Base-by-base conservation (phyloP, 2,888 invertebrate species). In the Polydrusus tereticollis region DNA sequence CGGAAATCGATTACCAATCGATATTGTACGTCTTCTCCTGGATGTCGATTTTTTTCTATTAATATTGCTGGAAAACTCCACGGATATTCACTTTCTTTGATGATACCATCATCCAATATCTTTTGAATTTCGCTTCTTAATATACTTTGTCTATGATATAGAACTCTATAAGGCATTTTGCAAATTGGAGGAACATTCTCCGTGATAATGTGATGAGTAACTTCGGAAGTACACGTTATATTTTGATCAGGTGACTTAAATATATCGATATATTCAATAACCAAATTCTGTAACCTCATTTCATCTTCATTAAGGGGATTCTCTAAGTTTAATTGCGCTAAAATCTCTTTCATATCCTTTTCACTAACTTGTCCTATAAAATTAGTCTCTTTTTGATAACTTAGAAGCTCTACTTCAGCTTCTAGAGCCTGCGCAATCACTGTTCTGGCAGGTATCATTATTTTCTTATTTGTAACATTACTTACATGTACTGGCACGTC, bases 31-130 rank as follows among this genome's bases (percentile, higher is more conserved):
- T 66, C 59, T 7, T 76, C 76, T 8, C 69, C 63, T 0, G 74
- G 75, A 18, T 55, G 68, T 68, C 74, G 4, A 5, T 29, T 29
- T 29, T 83, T 85, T 41, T 69, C 72, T 1, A 82, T 80, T 2
- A 84, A 23, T 0, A 84, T 80, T 2, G 81, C 77, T 0, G 83
- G 83, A 0, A 78, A 75, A 10, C 78, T 69, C 81, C 81, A 85
- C 0, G 83, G 83, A 8, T 78, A 79, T 2, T 72, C 64, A 2
- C 78, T 79, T 21, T 68, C 75, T 29, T 29, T 7, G 7, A 29
- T 29, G 7, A 29, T 29, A 7, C 7, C 29, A n/a, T n/a, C n/a
- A n/a, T n/a, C n/a, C n/a, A n/a, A n/a, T n/a, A n/a, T n/a, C n/a
- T n/a, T n/a, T n/a, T n/a, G n/a, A n/a, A n/a, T n/a, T n/a, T n/a